Percentiles rank a stretch among this genome's conserved stretches.
These are phyloP conservation scores for Psittacula echo DNA, from an alignment of 2,797 vertebrate species.

Conservation along the genomic window DNA sequence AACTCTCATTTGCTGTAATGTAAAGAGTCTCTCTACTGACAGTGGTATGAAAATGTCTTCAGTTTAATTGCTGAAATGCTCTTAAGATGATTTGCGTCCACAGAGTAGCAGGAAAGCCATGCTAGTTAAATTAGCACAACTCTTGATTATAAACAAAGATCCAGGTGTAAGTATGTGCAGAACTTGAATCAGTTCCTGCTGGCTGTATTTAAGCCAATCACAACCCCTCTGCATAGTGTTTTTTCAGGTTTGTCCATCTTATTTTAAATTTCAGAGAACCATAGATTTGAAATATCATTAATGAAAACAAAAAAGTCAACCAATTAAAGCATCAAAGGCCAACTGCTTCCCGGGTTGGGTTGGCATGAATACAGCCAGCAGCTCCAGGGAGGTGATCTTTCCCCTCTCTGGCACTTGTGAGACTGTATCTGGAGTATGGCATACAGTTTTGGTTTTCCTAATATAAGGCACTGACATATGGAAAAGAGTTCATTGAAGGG, in stretches of 20 bases:
- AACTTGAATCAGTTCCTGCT: neutral
- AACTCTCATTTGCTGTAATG: neutral
- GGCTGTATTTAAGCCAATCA: neutral
- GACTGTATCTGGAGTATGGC: neutral
- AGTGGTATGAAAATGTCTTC: neutral
- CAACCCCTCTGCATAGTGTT: neutral
- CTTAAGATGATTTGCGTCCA: neutral
- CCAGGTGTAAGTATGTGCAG: neutral
- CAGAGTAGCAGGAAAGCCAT: neutral
- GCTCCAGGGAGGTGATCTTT: neutral
- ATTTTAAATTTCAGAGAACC: neutral
- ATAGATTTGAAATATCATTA: neutral
- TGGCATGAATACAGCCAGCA: neutral
- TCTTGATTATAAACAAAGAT: neutral
- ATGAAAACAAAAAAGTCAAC: neutral
- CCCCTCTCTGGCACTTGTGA: neutral
- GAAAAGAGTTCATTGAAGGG: neutral
- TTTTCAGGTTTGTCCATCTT: neutral
- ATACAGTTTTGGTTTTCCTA: neutral
- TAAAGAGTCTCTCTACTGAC: neutral
- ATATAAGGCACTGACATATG: neutral
- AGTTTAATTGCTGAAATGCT: neutral
- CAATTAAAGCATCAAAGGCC: neutral
- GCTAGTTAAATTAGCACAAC: neutral
- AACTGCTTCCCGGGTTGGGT: neutral